Base-by-base conservation (phyloP, 2,113 vertebrate genomes). In the Phaethornis superciliosus region DNA sequence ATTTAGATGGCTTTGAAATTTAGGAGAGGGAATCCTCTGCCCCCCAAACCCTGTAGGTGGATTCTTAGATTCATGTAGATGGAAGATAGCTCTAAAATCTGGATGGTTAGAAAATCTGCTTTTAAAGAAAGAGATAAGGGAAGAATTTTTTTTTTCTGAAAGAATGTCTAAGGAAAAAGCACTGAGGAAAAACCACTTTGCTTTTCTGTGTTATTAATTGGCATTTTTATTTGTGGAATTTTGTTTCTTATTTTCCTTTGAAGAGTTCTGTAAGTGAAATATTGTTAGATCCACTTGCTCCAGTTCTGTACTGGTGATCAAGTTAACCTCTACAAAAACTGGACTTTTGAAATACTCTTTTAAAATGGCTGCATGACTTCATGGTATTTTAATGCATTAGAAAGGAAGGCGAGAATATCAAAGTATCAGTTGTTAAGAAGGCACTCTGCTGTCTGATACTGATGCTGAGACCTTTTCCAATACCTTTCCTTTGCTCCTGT, bases 331-430 rank as follows among this genome's bases (percentile, higher is more conserved):
- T 80, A 13, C 13, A n/a, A 85, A 88, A 93, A 96, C 82, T 90
- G 89, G 85, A 89, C 88, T 89, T 81, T 90, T 37, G 80, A 90
- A 95, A 76, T 93, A 71, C 58, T 91, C 16, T 8, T 92, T 90
- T 87, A 79, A 92, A 95, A 71, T 68, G 80, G 55, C 92, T 96
- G 90, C 91, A 93, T 96, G 95, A 90, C 74, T 95, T 97, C 22
- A 65, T 72, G 68, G 27, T 96, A 42, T 91, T 94, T 90, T 91
- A 90, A 68, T 77, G 58, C 88, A 62, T 95, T 94, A 93, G 80
- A 81, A 89, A 81, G 74, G 88, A 86, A 81, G 60, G 90, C 79
- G 75, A 84, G 85, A 94, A 81, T 60, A 88, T 95, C 75, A 7
- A 68, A 85, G 21, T 86, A 72, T 93, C 69, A 62, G 49, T 78